phyloP scores from a whole-genome alignment of 2,888 invertebrate species.

The Drosophila stalkeri region DNA sequence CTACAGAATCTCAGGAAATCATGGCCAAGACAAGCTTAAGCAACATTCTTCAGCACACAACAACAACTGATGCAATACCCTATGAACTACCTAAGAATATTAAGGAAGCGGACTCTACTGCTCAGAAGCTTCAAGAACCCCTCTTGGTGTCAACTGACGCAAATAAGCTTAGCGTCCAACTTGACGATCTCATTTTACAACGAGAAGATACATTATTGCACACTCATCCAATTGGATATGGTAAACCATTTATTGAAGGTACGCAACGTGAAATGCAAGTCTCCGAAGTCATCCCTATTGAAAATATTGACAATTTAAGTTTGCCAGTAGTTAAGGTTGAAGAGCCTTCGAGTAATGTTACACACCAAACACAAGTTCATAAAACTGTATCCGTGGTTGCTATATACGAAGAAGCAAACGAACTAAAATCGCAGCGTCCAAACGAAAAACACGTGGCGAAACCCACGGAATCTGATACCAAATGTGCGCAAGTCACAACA shows the following conservation, averaged over 20 bases:
- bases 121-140: constrained; percentile 29
- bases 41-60: constrained; percentile 56
- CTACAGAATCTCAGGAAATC: constrained; percentile 10
- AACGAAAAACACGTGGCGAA: constrained; percentile 29
- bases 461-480: constrained; percentile 31
- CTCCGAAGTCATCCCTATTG: constrained; percentile 65
- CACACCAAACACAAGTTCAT: constrained; percentile 53
- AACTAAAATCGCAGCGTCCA: constrained; percentile 23
- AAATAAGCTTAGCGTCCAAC: constrained; percentile 57
- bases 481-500: constrained; percentile 46
- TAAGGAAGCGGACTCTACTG: not conserved
- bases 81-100: constrained; percentile 59
- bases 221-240: constrained; percentile 36
- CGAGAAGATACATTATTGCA: constrained; percentile 55
- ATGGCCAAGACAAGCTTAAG: constrained; percentile 57
- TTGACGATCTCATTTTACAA: constrained; percentile 58
- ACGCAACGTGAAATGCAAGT: constrained; percentile 68
- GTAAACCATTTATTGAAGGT: constrained; percentile 70
- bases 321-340: not conserved
- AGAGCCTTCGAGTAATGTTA: constrained; percentile 15
- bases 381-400: constrained; percentile 62
- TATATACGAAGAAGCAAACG: constrained; percentile 55
- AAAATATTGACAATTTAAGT: constrained; percentile 53
- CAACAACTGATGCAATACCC: constrained; percentile 47
- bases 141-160: constrained; percentile 28